Base-by-base conservation (phyloP, 2,113 vertebrate species). In the Embiotoca jacksoni region DNA sequence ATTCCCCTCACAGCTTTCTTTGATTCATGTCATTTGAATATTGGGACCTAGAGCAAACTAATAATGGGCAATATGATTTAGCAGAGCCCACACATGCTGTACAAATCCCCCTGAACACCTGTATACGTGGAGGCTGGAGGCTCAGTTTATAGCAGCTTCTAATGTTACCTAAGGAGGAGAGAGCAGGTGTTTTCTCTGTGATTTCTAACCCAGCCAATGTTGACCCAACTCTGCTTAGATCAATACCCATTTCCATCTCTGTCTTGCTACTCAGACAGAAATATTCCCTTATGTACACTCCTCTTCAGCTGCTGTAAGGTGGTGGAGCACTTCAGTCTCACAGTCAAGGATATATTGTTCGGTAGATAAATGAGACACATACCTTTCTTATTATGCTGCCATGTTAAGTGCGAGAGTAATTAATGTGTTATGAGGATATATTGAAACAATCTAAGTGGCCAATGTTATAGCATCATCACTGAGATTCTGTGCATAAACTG, bases 161-260 rank as follows among this genome's bases (percentile, higher is more conserved):
- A 5, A 44, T 78, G 65, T 79, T 74, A 70, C 49, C 60, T 66
- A 53, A 83, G 73, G 47, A 83, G 56, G 39, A 52, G 53, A 60
- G 47, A 50, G 66, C 75, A 78, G 73, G 64, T 84, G 81, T 56
- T 7, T 79, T 80, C 0, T 5, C 57, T 60, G 37, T 73, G 74
- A 70, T 82, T 77, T 79, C 52, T 73, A 49, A 79, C 39, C 37
- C 56, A 60, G 80, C 56, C 62, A 66, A 23, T 72, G 46, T 82
- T 84, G 75, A 83, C 70, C 83, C 47, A 76, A 15, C 71, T 69
- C 61, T 33, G 44, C 55, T 81, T 57, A 69, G 83, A 84, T 86
- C 89, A 82, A 82, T 85, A 82, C 58, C 70, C 60, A 78, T 80
- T 82, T 84, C 59, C 81, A 76, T 83, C 58, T 54, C 31, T 60